Evolutionary conservation across 2,888 invertebrate genomes (phyloP).

Genomic region (Amphipyra tragopoginis): DNA sequence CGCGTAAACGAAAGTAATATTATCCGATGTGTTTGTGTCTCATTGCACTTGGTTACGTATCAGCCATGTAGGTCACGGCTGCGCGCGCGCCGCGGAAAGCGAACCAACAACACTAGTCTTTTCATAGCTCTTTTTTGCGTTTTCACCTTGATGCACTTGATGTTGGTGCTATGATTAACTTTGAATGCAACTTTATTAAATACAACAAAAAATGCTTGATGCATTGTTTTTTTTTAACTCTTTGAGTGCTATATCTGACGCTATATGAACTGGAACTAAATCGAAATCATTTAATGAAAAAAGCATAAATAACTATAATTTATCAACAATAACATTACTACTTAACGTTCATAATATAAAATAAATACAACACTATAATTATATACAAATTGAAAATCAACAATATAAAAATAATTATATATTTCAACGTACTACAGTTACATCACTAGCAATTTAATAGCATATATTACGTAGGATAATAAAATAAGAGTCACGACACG

Average conservation of each 20-base stretch:
- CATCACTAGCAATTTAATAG: slow-evolving; percentile 14
- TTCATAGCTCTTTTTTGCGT: slow-evolving; percentile 58
- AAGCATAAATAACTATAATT: too few relatives aligned
- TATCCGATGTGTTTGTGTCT: slow-evolving; percentile 59
- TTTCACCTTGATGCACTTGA: slow-evolving; percentile 59
- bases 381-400: too few relatives aligned
- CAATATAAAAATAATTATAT: too few relatives aligned
- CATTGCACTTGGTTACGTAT: slow-evolving; percentile 62
- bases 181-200: slow-evolving; percentile 34
- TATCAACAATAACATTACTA: too few relatives aligned
- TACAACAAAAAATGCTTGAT: slow-evolving; percentile 1
- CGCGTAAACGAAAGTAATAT: slow-evolving; percentile 58
- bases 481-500: slow-evolving; percentile 18
- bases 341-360: too few relatives aligned
- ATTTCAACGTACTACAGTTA: background rate
- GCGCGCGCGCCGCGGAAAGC: slow-evolving; percentile 60
- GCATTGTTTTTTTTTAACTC: slow-evolving; percentile 9
- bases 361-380: too few relatives aligned
- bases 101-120: slow-evolving; percentile 53
- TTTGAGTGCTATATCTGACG: slow-evolving; percentile 10
- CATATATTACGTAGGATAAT: slow-evolving; percentile 11
- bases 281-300: too few relatives aligned
- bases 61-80: slow-evolving; percentile 58
- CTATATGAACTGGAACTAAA: background rate
- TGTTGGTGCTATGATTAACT: slow-evolving; percentile 32